phyloP scores from a whole-genome alignment of 2,888 invertebrate genomes.

The Lepidonotus clava region DNA sequence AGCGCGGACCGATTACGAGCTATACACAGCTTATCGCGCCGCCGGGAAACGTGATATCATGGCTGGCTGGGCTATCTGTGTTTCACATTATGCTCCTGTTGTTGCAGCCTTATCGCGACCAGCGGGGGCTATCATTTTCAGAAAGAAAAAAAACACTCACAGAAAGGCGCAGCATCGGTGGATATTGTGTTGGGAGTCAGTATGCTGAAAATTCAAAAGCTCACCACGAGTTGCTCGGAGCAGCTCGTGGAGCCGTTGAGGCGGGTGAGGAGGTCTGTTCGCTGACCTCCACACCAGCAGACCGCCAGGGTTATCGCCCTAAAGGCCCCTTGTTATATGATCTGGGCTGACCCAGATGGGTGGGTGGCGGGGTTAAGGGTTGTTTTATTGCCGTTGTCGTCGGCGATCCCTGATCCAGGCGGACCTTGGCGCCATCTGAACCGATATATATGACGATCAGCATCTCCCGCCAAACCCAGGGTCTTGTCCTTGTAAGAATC shows the following conservation, averaged over 20 bases:
- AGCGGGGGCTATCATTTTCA: constrained; percentile 8
- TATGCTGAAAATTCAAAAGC: too few relatives aligned
- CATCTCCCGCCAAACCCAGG: too few relatives aligned
- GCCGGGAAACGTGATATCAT: constrained; percentile 34
- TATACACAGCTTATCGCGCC: constrained; percentile 24
- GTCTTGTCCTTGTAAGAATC: too few relatives aligned
- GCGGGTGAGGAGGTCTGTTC: not conserved
- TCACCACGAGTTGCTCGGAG: too few relatives aligned
- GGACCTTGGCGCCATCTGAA: too few relatives aligned
- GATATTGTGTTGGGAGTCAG: not conserved
- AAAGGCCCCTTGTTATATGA: not conserved
- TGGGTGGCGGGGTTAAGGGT: not conserved
- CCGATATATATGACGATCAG: too few relatives aligned
- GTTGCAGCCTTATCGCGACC: not conserved
- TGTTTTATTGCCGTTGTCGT: constrained; percentile 14
- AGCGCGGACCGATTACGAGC: constrained; percentile 12
- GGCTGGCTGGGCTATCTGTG: constrained; percentile 40
- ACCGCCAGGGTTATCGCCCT: not conserved
- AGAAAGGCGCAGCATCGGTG: not conserved
- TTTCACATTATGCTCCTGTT: constrained; percentile 40
- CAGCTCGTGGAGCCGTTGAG: not conserved
- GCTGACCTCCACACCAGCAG: not conserved
- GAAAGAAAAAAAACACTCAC: not conserved
- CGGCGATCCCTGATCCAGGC: too few relatives aligned
- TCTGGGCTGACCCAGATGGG: not conserved